Evolutionary conservation across 2,888 invertebrate genomes (phyloP), one percentile per base, ranked within the genome.

Genomic region (Litoditis marina): DNA sequence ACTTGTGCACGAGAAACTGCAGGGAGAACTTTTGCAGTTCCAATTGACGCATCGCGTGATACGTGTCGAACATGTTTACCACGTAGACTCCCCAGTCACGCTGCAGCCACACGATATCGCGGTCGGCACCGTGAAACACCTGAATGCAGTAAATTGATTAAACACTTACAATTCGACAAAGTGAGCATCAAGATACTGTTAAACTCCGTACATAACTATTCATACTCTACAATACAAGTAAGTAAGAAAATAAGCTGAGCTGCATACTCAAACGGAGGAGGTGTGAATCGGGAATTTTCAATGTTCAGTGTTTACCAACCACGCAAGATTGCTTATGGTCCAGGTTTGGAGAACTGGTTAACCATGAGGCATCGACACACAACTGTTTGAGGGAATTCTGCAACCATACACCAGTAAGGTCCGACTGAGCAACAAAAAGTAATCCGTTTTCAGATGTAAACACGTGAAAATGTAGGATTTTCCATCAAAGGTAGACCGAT

Each of bases 61-160:
- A 66, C 0, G 96, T 98, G 84, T 98, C 98, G 83, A 98, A 95
- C 89, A 98, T 88, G 74, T 95, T 94, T 0, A 98, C 94, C 2
- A 98, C 85, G 83, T 98, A 98, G 1, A 98, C 83, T 0, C 93
- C 91, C 60, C 96, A 88, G 86, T 99, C 98, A 19, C 93, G 87
- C 84, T 98, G 98, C 32, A 98, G 85, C 96, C 98, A 98, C 34
- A 89, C 85, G 22, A 98, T 87, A 82, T 98, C 96, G 65, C 83
- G 86, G 63, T 91, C 89, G 0, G 92, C 91, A 11, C 96, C 96
- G 83, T 98, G 98, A 74, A 98, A 89, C 5, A 94, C 88, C 90
- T 90, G 80, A 5, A 78, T 19, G 3, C 25, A 8, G 8, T 44
- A 44, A 44, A 25, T 6, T 3, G 44, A 16, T 13, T 13, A 13